phyloP scores from a whole-genome alignment of 2,888 invertebrate species.

The Ypsolopha sequella region DNA sequence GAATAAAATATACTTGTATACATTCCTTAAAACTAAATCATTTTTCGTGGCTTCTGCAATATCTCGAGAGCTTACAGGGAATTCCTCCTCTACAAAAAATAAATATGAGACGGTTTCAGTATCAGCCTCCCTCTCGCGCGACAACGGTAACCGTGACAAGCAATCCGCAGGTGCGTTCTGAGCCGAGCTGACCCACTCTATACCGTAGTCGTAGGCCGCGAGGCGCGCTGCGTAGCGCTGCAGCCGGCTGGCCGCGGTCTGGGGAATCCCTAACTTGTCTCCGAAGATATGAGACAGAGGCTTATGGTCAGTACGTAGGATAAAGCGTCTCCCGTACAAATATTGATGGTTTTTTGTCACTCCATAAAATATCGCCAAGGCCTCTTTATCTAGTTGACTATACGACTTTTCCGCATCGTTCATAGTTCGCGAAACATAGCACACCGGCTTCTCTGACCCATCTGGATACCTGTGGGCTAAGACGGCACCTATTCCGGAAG shows the following conservation, averaged over 20 bases:
- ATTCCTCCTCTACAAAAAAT: no score
- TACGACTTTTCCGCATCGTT: background rate
- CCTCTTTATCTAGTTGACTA: conserved; percentile 9
- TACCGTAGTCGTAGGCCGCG: background rate
- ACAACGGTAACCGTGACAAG: background rate
- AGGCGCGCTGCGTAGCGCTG: background rate
- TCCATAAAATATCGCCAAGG: conserved; percentile 15
- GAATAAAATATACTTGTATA: background rate
- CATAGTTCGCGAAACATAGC: conserved; percentile 1
- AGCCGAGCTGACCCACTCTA: background rate
- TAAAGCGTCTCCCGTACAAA: background rate
- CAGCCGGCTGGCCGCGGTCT: background rate
- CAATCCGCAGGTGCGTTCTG: background rate
- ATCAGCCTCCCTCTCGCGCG: background rate
- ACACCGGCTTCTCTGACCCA: conserved; percentile 8
- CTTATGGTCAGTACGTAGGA: background rate
- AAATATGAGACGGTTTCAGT: no score
- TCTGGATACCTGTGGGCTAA: conserved; percentile 10
- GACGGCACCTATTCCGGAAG: conserved; percentile 16
- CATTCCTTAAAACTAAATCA: background rate
- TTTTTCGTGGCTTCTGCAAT: no score
- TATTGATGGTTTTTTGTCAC: conserved; percentile 1
- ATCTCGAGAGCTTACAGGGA: no score
- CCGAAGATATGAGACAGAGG: background rate
- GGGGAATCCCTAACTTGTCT: background rate